Conservation (phyloP, 1,140 invertebrate genomes). For the Gryon sp. region DNA sequence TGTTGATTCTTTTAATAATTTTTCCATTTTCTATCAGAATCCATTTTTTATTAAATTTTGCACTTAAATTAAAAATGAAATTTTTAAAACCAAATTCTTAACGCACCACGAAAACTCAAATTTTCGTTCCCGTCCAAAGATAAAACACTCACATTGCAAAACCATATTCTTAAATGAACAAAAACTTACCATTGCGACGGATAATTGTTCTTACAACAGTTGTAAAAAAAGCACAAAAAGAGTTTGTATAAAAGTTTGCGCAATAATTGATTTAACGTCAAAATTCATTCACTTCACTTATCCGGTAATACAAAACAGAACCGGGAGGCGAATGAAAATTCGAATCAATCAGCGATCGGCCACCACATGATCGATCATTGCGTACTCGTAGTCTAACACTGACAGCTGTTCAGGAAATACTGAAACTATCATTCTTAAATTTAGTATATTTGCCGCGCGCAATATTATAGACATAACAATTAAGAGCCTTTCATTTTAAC, state of each 20-base stretch:
- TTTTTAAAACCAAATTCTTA: no score
- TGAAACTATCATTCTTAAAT: slow-evolving; percentile 78
- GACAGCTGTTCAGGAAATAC: slow-evolving; percentile 80
- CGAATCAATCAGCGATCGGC: slow-evolving; percentile 56
- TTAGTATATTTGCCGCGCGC: slow-evolving; percentile 73
- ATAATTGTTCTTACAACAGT: no score
- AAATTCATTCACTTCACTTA: slow-evolving; percentile 19
- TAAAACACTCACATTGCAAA: no score
- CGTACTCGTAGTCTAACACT: slow-evolving; percentile 75
- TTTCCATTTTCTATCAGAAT: no score
- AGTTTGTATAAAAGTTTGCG: no score
- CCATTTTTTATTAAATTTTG: no score
- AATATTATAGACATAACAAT: slow-evolving; percentile 76
- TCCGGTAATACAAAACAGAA: slow-evolving; percentile 10
- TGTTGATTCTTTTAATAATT: no score
- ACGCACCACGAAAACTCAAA: no score
- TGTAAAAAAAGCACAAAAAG: no score
- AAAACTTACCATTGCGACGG: slow-evolving; percentile 10
- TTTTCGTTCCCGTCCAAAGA: no score
- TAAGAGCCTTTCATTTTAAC: slow-evolving; percentile 79
- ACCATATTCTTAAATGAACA: no score
- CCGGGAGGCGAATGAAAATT: slow-evolving; percentile 23
- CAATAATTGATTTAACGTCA: not conserved
- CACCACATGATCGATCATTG: slow-evolving; percentile 69
- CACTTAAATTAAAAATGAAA: no score